phyloP scores from a whole-genome alignment of 2,888 invertebrate genomes.

The Meteorus cinctellus region DNA sequence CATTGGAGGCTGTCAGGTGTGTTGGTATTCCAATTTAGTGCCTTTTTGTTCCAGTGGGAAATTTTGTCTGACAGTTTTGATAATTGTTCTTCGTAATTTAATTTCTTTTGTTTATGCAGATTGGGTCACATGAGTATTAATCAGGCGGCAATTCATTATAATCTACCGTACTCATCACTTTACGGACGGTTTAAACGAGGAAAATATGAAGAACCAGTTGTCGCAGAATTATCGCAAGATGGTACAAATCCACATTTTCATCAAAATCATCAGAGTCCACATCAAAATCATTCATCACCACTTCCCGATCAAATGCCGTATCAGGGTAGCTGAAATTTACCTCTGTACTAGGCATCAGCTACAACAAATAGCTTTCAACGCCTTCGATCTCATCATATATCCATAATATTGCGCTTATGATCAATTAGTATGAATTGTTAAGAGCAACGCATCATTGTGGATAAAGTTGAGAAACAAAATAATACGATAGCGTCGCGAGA shows the following conservation, averaged over 20 bases:
- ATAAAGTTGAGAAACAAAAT: not conserved
- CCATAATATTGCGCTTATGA: conserved; percentile 24
- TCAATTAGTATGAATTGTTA: not conserved
- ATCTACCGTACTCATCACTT: conserved; percentile 91
- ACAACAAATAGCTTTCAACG: conserved; percentile 42
- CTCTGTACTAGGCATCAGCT: conserved; percentile 67
- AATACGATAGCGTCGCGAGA: conserved; percentile 44
- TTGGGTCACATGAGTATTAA: conserved; percentile 95
- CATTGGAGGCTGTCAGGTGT: conserved; percentile 89
- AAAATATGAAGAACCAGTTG: conserved; percentile 80
- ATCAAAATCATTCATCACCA: conserved; percentile 70
- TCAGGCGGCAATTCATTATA: conserved; percentile 93
- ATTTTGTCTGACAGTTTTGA: conserved; percentile 10
- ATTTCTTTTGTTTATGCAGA: conserved; percentile 73
- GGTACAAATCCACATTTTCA: conserved; percentile 71
- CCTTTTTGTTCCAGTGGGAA: not conserved
- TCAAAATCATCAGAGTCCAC: conserved; percentile 71
- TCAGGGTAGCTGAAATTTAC: conserved; percentile 73
- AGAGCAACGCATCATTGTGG: not conserved
- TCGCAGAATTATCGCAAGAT: conserved; percentile 71
- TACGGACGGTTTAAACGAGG: conserved; percentile 92
- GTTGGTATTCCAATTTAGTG: conserved; percentile 55
- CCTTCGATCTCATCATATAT: conserved; percentile 40
- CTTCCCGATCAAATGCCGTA: conserved; percentile 73
- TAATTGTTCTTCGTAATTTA: conserved; percentile 33